Percentiles rank a stretch among this genome's conserved stretches.
Conservation (phyloP, 2,113 vertebrate species). For the Rafetus swinhoei region DNA sequence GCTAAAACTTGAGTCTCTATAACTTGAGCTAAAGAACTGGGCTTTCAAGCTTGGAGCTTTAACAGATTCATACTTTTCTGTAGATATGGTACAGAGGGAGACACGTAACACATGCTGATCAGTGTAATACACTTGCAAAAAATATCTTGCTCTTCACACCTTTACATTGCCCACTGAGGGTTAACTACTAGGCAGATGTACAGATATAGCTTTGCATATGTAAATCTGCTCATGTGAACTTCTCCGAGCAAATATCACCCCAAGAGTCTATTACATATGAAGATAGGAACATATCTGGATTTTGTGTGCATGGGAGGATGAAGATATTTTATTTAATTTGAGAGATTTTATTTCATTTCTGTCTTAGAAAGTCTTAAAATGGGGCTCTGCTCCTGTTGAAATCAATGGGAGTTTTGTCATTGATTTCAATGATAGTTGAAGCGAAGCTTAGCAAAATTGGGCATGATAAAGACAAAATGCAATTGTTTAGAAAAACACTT, state of each 20-base stretch:
- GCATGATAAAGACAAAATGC: conserved; percentile 19
- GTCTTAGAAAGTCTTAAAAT: neutral
- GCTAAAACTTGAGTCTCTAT: rapidly evolving
- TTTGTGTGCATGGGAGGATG: neutral
- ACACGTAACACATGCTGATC: rapidly evolving
- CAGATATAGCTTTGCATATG: neutral
- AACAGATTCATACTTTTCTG: neutral
- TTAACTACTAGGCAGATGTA: neutral
- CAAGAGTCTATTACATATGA: conserved; percentile 18
- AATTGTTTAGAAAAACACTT: conserved; percentile 21
- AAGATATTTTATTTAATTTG: neutral
- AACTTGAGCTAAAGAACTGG: neutral
- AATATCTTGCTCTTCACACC: rapidly evolving
- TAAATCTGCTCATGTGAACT: neutral
- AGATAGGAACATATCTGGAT: neutral
- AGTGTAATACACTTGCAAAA: rapidly evolving
- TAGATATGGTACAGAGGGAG: neutral
- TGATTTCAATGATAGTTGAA: neutral
- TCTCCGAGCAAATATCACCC: neutral
- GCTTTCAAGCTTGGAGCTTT: rapidly evolving
- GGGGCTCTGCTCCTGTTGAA: neutral
- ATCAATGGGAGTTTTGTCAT: neutral
- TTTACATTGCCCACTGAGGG: neutral
- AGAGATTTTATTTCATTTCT: neutral
- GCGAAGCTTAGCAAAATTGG: neutral